A percentile compares a stretch with the other conserved stretches of the same genome.
These are phyloP conservation scores for Xestobium rufovillosum DNA, from an alignment of 2,888 invertebrate genomes.

Conservation along the genomic window DNA sequence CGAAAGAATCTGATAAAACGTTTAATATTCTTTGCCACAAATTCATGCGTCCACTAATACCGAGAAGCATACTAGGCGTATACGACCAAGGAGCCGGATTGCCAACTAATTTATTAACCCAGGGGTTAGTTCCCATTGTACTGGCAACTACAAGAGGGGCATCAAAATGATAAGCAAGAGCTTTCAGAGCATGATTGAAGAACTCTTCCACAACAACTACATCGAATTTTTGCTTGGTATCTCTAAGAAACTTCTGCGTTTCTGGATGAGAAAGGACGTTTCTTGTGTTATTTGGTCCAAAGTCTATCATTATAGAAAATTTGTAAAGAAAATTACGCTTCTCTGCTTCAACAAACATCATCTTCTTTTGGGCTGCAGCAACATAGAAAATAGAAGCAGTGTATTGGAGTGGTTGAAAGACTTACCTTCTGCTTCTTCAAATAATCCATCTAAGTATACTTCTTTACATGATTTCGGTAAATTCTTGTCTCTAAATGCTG, in stretches of 20 bases:
- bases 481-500: too few species aligned
- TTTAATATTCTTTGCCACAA: slow-evolving; percentile 50
- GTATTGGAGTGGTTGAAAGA: too few species aligned
- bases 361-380: too few species aligned
- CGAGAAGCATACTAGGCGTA: slow-evolving; percentile 43
- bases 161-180: slow-evolving; percentile 34
- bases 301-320: too few species aligned
- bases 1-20: slow-evolving; percentile 30
- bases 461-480: too few species aligned
- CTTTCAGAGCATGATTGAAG: slow-evolving; percentile 43
- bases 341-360: slow-evolving; percentile 35
- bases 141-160: slow-evolving; percentile 37
- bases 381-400: too few species aligned
- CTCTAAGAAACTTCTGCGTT: too few species aligned
- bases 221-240: slow-evolving; percentile 38
- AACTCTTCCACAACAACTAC: slow-evolving; percentile 41
- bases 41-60: slow-evolving; percentile 29
- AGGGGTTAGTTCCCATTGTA: slow-evolving; percentile 41
- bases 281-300: too few species aligned
- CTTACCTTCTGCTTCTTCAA: too few species aligned
- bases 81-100: slow-evolving; percentile 45
- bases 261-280: too few species aligned
- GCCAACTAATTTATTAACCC: slow-evolving; percentile 45
- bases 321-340: too few species aligned
- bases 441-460: too few species aligned